Base-by-base conservation (phyloP, 1,140 invertebrate species). In the Plectrocnemia conspersa region DNA sequence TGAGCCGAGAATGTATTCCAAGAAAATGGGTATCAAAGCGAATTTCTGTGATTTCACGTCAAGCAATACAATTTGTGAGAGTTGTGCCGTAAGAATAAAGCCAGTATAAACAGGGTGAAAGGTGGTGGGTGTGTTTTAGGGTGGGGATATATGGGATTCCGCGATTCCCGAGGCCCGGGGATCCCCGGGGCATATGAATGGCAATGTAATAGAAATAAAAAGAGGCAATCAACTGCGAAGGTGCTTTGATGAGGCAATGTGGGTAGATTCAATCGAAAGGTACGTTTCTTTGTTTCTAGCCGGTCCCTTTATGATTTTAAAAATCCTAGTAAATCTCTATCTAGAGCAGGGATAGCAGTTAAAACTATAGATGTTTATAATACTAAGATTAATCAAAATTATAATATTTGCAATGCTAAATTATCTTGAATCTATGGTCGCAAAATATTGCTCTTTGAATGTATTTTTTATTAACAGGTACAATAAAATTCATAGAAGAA, bases 51-150 rank as follows among this genome's bases (percentile, higher is more conserved):
- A 60, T 60, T 60, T 48, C 54, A 49, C 54, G 58, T 60, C 58
- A 61, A 54, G 54, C 59, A 61, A 61, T 61, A 61, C 59, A 61
- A 61, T 61, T 61, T 61, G 59, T 38, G 45, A 49, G 58, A 56
- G 50, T 56, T 53, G 58, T 46, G 49, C 57, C 58, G 53, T 60
- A 60, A 60, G 58, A 60, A 60, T 60, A 60, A 56, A 56, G 48
- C 48, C 53, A 33, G 53, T 42, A 54, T 50, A 59, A 59, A 59
- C 46, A 54, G 52, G 41, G 44, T 13, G 19, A 7, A 27, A 47
- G 42, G 18, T 24, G 44, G 44, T 19, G 44, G 44, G 15, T 9
- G 40, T 10, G 19, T 7, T 16, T 3, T 2, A 11, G 40, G 21
- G 40, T 10, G 40, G 16, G 23, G 23, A 16, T 46, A 36, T 49